Base-by-base conservation (phyloP, 2,113 vertebrate genomes). In the Larimichthys crocea region DNA sequence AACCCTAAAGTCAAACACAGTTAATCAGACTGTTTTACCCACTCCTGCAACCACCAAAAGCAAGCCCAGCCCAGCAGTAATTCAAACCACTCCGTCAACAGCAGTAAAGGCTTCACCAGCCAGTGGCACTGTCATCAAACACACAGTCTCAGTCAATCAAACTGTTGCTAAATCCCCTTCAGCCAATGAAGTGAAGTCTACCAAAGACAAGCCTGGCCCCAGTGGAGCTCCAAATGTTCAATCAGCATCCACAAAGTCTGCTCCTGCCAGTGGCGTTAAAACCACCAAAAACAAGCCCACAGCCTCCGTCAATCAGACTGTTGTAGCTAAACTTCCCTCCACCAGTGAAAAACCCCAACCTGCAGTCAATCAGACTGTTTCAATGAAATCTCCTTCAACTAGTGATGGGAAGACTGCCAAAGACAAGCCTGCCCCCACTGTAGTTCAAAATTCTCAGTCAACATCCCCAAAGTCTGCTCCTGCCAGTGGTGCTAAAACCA, bases 1-100 rank as follows among this genome's bases (percentile, higher is more conserved):
- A 67, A 74, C 90, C 72, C 74, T 64, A 12, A 94, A 93, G 84
- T 79, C 83, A 92, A 91, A 87, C 82, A 79, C 83, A 59, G 80
- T 81, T 52, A 88, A 88, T 79, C 84, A 80, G 49, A 91, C 87
- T 44, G 29, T 74, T 87, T 65, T 87, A 74, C 65, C 90, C 26
- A 76, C 84, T 78, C 53, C 50, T 31, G 68, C 3, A n/a, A 63
- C 68, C 62, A 67, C 67, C 66, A 92, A 91, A 85, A 81, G 56
- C 40, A 92, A 86, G 62, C 69, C 72, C 16, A 74, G 24, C n/a
- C 60, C 80, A 55, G 71, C 72, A 29, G 83, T 87, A 31, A 90
- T 76, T 80, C 88, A 86, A 65, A 88, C 84, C 74, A 86, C 80
- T 78, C 61, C 56, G 15, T 31, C 83, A 68, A 74, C 79, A 52